These are phyloP conservation scores for Theocolax elegans DNA, from an alignment of 1,140 invertebrate genomes.

Conservation along the genomic window DNA sequence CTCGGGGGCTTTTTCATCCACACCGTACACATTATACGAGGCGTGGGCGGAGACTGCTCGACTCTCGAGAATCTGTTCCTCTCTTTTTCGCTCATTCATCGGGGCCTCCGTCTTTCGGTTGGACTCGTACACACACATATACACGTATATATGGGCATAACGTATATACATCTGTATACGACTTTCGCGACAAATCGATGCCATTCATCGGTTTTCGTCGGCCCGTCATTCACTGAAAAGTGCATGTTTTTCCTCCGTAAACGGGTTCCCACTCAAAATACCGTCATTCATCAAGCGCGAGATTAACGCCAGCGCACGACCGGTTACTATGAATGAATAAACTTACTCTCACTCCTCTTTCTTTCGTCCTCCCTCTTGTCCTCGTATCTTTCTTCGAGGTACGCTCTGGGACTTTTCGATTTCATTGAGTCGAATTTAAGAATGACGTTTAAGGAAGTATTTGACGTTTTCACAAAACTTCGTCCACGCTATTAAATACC, in stretches of 20 bases:
- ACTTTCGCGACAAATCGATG: slow-evolving; percentile 48
- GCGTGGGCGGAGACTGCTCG: slow-evolving; percentile 48
- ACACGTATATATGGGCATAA: slow-evolving; percentile 11
- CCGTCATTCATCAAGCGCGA: slow-evolving; percentile 18
- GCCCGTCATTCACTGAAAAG: slow-evolving; percentile 41
- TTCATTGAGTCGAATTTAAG: slow-evolving; percentile 23
- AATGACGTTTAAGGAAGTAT: slow-evolving; percentile 37
- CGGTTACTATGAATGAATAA: slow-evolving; percentile 26
- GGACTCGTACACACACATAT: too few species aligned
- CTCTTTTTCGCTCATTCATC: slow-evolving; percentile 23
- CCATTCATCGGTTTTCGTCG: slow-evolving; percentile 36
- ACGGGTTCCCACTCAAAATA: slow-evolving; percentile 49
- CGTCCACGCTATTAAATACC: too few species aligned
- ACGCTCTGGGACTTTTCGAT: slow-evolving; percentile 32
- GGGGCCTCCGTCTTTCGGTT: slow-evolving; percentile 34
- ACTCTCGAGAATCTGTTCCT: slow-evolving; percentile 28
- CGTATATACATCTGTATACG: too few species aligned
- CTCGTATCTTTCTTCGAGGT: background rate
- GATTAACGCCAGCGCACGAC: slow-evolving; percentile 26
- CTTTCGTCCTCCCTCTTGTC: background rate
- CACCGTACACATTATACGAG: slow-evolving; percentile 15
- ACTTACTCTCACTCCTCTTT: background rate
- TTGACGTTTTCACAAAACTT: background rate
- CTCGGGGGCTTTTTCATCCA: slow-evolving; percentile 34
- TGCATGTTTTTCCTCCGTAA: slow-evolving; percentile 48